These are phyloP conservation scores for Lipophrys pholis DNA, from an alignment of 2,113 vertebrate species.

Conservation along the genomic window DNA sequence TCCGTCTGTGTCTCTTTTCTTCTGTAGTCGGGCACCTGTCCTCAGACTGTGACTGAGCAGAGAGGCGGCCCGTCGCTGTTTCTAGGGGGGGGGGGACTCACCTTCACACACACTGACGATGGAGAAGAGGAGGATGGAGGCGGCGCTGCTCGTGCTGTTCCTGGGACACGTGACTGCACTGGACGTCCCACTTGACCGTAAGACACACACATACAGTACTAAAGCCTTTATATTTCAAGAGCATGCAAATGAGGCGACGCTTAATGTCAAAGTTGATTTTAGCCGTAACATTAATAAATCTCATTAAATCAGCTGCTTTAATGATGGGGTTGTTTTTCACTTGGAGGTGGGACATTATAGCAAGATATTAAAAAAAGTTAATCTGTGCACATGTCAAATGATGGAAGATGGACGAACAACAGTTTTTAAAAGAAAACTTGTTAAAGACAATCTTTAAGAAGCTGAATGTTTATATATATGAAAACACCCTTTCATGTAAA, in stretches of 20 bases:
- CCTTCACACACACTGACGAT: slow-evolving; percentile 80
- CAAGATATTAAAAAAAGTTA: too few species aligned
- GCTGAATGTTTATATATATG: too few species aligned
- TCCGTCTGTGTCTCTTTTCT: slow-evolving; percentile 31
- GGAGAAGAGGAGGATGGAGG: slow-evolving; percentile 83
- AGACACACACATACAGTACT: slow-evolving; percentile 71
- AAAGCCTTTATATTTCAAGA: not conserved
- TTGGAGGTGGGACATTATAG: too few species aligned
- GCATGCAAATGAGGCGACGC: too few species aligned
- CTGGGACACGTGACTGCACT: slow-evolving; percentile 88
- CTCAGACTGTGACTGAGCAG: slow-evolving; percentile 67
- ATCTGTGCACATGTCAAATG: too few species aligned
- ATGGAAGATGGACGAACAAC: too few species aligned
- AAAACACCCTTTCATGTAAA: too few species aligned
- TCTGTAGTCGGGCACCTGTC: slow-evolving; percentile 49
- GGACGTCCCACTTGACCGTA: slow-evolving; percentile 97
- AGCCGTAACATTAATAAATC: not conserved
- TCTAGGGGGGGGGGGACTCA: slow-evolving; percentile 65
- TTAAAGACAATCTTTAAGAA: too few species aligned
- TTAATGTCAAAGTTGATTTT: not conserved
- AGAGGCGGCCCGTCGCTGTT: slow-evolving; percentile 65
- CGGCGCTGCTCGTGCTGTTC: slow-evolving; percentile 83
- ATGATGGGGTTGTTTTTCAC: too few species aligned
- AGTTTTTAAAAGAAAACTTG: too few species aligned
- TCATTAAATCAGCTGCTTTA: not conserved